Percentiles rank a stretch among this genome's conserved stretches.
phyloP scores from a whole-genome alignment of 2,113 vertebrate genomes.

The Tachysurus fulvidraco region DNA sequence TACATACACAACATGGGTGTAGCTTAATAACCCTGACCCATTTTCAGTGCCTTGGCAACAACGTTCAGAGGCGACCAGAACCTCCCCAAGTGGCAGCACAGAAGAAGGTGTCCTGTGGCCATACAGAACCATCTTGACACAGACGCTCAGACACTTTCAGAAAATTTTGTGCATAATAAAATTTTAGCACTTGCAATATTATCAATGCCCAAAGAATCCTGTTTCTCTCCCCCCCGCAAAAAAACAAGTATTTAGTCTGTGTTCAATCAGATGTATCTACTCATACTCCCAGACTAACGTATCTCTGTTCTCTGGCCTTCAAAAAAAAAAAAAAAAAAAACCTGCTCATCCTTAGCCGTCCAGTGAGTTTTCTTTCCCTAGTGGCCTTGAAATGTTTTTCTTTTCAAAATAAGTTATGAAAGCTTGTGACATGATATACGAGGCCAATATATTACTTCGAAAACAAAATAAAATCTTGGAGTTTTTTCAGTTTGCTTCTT shows the following conservation, averaged over 20 bases:
- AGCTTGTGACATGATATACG: not conserved
- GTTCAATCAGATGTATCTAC: not conserved
- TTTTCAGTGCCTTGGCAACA: constrained; percentile 54
- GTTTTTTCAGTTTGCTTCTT: not conserved
- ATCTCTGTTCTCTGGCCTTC: not conserved
- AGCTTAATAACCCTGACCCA: constrained; percentile 76
- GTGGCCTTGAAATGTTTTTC: not conserved
- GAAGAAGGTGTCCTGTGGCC: not conserved
- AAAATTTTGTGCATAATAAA: not conserved
- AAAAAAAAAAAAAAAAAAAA: not conserved
- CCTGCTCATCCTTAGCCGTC: not conserved
- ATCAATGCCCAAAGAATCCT: not conserved
- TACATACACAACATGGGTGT: constrained; percentile 69
- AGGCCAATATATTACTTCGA: not conserved
- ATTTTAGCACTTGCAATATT: not conserved
- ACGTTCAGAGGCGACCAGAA: constrained; percentile 4
- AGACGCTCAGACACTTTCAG: not conserved
- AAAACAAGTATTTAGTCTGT: not conserved
- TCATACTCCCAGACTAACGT: not conserved
- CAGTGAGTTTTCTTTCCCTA: not conserved
- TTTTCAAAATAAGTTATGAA: not conserved
- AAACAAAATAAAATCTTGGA: not conserved
- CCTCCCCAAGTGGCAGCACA: constrained; percentile 33
- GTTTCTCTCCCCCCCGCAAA: no score
- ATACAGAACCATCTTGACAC: not conserved